Base-by-base conservation (phyloP, 2,797 vertebrate genomes). In the Arrhamphus sclerolepis region DNA sequence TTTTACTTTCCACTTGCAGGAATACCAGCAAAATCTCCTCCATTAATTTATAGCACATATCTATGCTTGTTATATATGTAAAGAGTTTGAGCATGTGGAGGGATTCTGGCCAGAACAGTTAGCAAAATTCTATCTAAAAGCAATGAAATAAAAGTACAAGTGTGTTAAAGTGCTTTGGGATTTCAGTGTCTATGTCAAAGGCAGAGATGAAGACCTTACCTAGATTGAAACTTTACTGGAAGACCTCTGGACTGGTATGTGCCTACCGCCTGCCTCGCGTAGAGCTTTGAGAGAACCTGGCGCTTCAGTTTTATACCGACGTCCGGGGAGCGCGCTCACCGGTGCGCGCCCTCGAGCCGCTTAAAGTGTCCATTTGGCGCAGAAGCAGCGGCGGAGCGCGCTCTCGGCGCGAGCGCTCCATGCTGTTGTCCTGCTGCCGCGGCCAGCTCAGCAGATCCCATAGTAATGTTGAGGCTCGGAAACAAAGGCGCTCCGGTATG, bases 301-400 rank as follows among this genome's bases (percentile, higher is more conserved):
- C 92, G 89, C 91, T 81, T 70, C 75, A 83, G 88, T 93, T 94
- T 93, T 94, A 94, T 94, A 93, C 72, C 64, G 78, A 54, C 40
- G 22, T 7, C 5, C 42, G 1, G 29, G 74, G 76, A 28, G 71
- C 71, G 78, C 75, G 80, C 83, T 6, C 34, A 7, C 2, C 0
- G 0, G 2, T 39, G 80, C 81, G 73, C 68, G 75, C 56, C 43
- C 69, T 7, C 19, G 6, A 9, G 2, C 6, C 52, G 0, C 9
- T 43, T 14, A 20, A 1, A 18, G 20, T 20, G 50, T 26, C 54
- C 62, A 17, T 57, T 53, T 14, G 41, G 14, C 44, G 5, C 46
- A 20, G 56, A 5, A 10, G 20, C 11, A 19, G 46, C 7, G 1
- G 46, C 24, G 9, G 26, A 26, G 75, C 84, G 76, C 83, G 80